Conservation (phyloP, 2,797 vertebrate species). For the Microctenopoma stevenorrisi region DNA sequence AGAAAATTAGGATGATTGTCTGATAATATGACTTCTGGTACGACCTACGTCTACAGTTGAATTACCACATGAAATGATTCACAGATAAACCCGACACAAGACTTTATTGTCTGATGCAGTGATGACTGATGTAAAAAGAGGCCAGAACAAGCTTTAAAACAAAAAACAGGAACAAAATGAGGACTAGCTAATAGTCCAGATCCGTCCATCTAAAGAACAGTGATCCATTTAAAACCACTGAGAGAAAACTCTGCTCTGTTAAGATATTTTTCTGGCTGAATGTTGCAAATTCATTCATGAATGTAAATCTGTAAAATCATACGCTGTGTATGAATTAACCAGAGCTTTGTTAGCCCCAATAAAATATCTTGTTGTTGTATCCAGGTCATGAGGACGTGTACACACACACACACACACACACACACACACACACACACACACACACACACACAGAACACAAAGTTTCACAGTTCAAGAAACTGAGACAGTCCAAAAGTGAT, state of each 20-base stretch:
- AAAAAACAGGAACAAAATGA: neutral
- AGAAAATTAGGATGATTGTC: no score
- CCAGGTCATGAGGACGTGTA: slow-evolving; percentile 64
- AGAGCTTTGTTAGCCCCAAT: slow-evolving; percentile 24
- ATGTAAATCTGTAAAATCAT: slow-evolving; percentile 29
- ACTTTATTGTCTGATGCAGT: no score
- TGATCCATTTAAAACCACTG: neutral
- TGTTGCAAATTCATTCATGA: slow-evolving; percentile 45
- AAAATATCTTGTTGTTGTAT: slow-evolving; percentile 52
- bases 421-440: slow-evolving; percentile 15
- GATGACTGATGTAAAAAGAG: no score
- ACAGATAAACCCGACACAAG: no score
- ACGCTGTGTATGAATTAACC: slow-evolving; percentile 45
- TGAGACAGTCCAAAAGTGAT: slow-evolving; percentile 69
- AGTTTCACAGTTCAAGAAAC: slow-evolving; percentile 34
- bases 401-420: slow-evolving; percentile 10
- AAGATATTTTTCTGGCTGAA: slow-evolving; percentile 13
- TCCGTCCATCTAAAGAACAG: neutral
- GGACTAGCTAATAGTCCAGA: no score
- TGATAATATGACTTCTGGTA: no score
- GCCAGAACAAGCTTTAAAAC: neutral
- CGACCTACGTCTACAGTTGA: no score
- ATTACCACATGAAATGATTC: no score
- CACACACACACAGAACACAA: slow-evolving; percentile 28
- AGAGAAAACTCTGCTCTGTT: neutral